Evolutionary conservation across 2,113 vertebrate genomes (phyloP), one percentile per base, ranked within the genome.

Genomic region (Cyprinus carpio): DNA sequence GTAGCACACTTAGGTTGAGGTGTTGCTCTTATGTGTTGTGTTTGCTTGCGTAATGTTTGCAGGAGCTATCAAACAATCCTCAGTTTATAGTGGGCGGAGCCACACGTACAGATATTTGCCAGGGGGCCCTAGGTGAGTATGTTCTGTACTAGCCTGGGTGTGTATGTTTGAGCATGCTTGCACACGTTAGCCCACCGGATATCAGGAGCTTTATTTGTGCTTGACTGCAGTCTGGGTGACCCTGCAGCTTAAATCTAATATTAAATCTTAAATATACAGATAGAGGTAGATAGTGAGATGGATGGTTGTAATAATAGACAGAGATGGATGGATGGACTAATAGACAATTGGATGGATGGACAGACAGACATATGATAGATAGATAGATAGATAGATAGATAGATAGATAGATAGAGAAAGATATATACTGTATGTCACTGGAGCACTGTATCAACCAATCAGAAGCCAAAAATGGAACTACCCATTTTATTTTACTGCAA

Each of bases 31-130:
- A 43, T 69, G 29, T 18, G 10, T 6, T 78, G 15, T 23, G 12
- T 43, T 15, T 67, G 20, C 23, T 13, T 78, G 13, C 56, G 37
- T 49, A 75, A 75, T 84, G 29, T 49, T 46, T 12, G 20, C 78
- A 96, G 95, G 95, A 96, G 76, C 89, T 96, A 80, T 90, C 92
- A 31, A 86, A 75, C 37, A 92, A 93, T 78, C 95, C 95, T n/a
- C 93, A 95, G 87, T 96, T 96, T 76, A 94, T 96, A 0, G 90
- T 96, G 79, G 95, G 93, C 0, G 95, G 95, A 58, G 95, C 95
- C 43, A 95, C 94, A n/a, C 90, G 94, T 62, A 96, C 95, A 0
- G 95, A 96, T 69, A 95, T 96, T 89, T 96, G 95, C 89, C 95
- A 96, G 82, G 95, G 95, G 3, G 95, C 95, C 56, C 88, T 95